Base-by-base conservation (phyloP, 2,113 vertebrate species). In the Chaenocephalus aceratus region DNA sequence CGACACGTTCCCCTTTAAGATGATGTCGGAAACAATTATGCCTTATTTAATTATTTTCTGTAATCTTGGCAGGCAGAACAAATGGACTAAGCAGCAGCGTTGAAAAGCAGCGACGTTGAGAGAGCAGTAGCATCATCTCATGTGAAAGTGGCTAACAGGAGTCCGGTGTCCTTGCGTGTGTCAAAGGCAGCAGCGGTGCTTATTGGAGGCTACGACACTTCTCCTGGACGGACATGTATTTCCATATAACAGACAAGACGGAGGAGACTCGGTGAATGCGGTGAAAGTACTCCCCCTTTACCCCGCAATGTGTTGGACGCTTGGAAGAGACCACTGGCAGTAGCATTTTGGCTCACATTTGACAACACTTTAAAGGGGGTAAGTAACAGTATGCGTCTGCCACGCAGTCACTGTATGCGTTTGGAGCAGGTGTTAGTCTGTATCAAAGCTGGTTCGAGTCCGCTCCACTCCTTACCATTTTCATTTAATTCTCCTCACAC, bases 1-100 rank as follows among this genome's bases (percentile, higher is more conserved):
- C 73, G 75, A 71, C 79, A 86, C 44, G 73, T 82, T 75, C 62
- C 80, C 83, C 83, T 90, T 87, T 79, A 85, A 86, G 77, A 60
- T 70, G 58, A 77, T 85, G 66, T 57, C 64, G 52, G 54, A 52
- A 73, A 61, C 70, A 49, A 45, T 60, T 1, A 59, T 54, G 73
- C 26, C 16, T 84, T 72, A 73, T 86, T 82, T 78, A 58, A 65
- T 72, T 52, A 75, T 63, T 75, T 21, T 21, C 34, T 72, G 82
- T 85, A 26, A 72, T 72, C 84, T 92, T 83, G 61, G 77, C 75
- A 52, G 79, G 41, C 54, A 70, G 57, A 77, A 84, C 0, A 75
- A 81, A 64, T 48, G 75, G 79, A 85, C 65, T 66, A 5, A 67
- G 7, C 36, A 41, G 36, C 36, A 41, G 36, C 36, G 36, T 41